A percentile compares a stretch with the other conserved stretches of the same genome.
Evolutionary conservation across 2,888 invertebrate species (phyloP).

Genomic region (Barypeithes pellucidus): DNA sequence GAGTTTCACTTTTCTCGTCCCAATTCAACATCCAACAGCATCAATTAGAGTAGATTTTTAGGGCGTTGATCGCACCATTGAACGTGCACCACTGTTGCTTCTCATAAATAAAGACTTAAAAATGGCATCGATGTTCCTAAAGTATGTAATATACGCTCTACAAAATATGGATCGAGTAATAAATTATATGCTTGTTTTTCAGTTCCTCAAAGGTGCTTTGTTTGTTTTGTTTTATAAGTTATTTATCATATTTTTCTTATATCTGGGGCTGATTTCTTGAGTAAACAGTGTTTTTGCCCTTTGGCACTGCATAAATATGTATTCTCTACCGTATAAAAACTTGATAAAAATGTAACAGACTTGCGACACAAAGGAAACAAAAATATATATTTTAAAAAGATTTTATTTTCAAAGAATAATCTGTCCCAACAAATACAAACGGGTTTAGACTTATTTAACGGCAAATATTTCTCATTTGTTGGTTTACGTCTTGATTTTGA

Average conservation of each 20-base stretch:
- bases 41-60: too few relatives aligned
- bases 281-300: slow-evolving; percentile 1
- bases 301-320: slow-evolving; percentile 7
- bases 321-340: background rate
- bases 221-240: background rate
- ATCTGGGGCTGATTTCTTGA: slow-evolving; percentile 7
- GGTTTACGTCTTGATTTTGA: background rate
- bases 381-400: background rate
- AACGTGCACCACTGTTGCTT: too few relatives aligned
- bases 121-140: too few relatives aligned
- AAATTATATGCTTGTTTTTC: background rate
- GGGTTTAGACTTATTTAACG: too few relatives aligned
- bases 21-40: too few relatives aligned
- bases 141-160: too few relatives aligned
- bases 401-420: background rate
- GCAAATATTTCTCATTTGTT: too few relatives aligned
- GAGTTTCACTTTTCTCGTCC: too few relatives aligned
- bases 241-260: slow-evolving; percentile 7
- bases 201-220: background rate
- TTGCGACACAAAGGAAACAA: slow-evolving; percentile 6
- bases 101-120: too few relatives aligned
- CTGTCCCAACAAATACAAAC: too few relatives aligned
- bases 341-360: background rate
- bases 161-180: too few relatives aligned
- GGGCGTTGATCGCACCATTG: too few relatives aligned